phyloP scores from a whole-genome alignment of 1,140 invertebrate species.

The Calephelis nemesis region DNA sequence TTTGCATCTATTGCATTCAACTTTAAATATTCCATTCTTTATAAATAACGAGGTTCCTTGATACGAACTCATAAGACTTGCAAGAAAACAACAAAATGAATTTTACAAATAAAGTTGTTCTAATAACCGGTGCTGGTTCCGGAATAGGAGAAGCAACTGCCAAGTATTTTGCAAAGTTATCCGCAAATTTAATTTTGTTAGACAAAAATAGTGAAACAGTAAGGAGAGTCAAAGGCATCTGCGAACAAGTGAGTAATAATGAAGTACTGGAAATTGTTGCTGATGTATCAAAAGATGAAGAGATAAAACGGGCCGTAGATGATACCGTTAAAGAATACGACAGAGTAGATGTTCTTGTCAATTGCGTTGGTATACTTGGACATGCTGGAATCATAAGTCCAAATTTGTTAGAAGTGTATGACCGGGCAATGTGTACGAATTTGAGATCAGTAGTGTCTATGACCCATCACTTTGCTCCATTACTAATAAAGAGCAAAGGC shows the following conservation, averaged over 20 bases:
- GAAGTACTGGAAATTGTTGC: conserved; percentile 34
- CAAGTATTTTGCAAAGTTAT: conserved; percentile 38
- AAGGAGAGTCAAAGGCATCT: too few species aligned
- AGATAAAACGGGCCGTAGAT: conserved; percentile 30
- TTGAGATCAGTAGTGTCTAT: too few species aligned
- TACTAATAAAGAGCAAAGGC: too few species aligned
- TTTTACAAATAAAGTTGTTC: conserved; percentile 43
- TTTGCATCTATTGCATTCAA: too few species aligned
- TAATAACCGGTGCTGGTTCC: conserved; percentile 39
- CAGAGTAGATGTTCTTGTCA: too few species aligned
- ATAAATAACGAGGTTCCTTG: too few species aligned
- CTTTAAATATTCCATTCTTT: too few species aligned
- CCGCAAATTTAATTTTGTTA: conserved; percentile 38
- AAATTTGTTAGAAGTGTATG: too few species aligned
- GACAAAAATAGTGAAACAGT: conserved; percentile 34
- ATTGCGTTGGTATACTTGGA: conserved; percentile 13
- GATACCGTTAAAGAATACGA: conserved; percentile 16
- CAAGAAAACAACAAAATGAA: conserved; percentile 29
- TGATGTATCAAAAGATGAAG: conserved; percentile 35
- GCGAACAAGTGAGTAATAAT: not conserved
- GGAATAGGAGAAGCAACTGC: conserved; percentile 31
- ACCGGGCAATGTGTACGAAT: too few species aligned
- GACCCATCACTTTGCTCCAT: too few species aligned
- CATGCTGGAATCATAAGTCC: too few species aligned
- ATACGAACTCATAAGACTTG: too few species aligned